Evolutionary conservation across 2,888 invertebrate species (phyloP), one percentile per base, ranked within the genome.

Genomic region (Tetheella fluctuosa): DNA sequence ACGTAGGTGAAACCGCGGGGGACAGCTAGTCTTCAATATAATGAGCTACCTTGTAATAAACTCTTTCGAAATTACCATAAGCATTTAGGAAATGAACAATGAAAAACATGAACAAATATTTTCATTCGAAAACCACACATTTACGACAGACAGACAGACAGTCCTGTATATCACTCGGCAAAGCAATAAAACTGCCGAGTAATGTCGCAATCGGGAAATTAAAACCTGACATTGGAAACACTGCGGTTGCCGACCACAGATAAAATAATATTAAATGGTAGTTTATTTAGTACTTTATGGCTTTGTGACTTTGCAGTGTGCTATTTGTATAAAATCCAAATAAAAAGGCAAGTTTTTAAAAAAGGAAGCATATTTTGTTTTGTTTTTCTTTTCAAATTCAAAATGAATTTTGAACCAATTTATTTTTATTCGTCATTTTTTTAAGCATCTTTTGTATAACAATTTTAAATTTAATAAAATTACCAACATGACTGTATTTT

Each of bases 181-280:
- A 17, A 57, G 62, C 59, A 62, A 62, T 62, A 62, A 59, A 62
- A 53, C 59, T 54, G 59, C 54, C 57, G 59, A 34, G 17, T 12
- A 42, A 25, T n/a, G 37, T 62, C 64, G 54, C 64, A 57, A 60
- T 34, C 54, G 61, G 60, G 54, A 62, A 57, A 62, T 64, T 60
- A 64, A 60, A 64, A 58, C 20, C 55, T 52, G 34, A 30, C 23
- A 20, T 37, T 52, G 37, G 23, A 57, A 34, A 52, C 37, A 20
- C 30, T 53, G 53, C 37, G 53, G 23, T 53, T 39, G 1, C 17
- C 17, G 10, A 15, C 48, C 48, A n/a, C 48, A 48, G 10, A 2
- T 10, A 3, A 48, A 48, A 48, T 48, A 48, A 48, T 48, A 48
- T 20, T 48, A 48, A 48, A 48, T 20, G 10, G 20, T 20, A 20